A percentile compares a stretch with the other conserved stretches of the same genome.
Conservation (phyloP, 2,113 vertebrate species). For the Stercorarius parasiticus region DNA sequence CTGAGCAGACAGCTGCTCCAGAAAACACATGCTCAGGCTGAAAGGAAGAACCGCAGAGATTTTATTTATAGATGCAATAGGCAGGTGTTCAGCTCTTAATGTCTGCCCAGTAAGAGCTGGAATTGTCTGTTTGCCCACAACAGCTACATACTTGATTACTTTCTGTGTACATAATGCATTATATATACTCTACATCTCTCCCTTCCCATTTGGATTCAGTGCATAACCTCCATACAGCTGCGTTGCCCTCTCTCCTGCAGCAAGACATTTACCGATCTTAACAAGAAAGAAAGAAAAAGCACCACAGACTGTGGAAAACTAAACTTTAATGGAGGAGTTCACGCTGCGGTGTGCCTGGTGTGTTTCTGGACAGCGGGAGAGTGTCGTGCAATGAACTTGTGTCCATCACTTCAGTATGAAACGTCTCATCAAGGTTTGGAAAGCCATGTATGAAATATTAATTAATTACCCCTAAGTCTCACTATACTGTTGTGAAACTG, state of each 20-base stretch:
- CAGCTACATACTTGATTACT: constrained; percentile 34
- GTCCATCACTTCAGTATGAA: background rate
- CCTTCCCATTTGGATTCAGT: background rate
- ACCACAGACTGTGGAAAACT: background rate
- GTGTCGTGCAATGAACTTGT: background rate
- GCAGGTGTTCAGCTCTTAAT: constrained; percentile 23
- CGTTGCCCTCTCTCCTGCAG: background rate
- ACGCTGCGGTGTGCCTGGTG: background rate
- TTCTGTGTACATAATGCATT: constrained; percentile 3
- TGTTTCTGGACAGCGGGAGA: background rate
- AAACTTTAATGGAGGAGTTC: background rate
- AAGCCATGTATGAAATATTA: constrained; percentile 18
- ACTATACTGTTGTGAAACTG: background rate
- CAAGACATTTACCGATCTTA: background rate
- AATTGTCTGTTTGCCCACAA: constrained; percentile 27
- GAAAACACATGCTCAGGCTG: constrained; percentile 41
- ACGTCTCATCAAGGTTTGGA: background rate
- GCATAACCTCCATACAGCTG: background rate
- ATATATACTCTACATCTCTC: background rate
- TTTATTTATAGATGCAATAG: constrained; percentile 57
- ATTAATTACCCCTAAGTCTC: background rate
- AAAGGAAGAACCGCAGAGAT: constrained; percentile 4
- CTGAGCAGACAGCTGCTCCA: constrained; percentile 61
- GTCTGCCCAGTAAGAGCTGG: constrained; percentile 14
- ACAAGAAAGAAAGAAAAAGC: constrained; percentile 1